Conservation (phyloP, 30 jellyfish, hydroid and myxozoan species). For the Aurelia coerulea region DNA sequence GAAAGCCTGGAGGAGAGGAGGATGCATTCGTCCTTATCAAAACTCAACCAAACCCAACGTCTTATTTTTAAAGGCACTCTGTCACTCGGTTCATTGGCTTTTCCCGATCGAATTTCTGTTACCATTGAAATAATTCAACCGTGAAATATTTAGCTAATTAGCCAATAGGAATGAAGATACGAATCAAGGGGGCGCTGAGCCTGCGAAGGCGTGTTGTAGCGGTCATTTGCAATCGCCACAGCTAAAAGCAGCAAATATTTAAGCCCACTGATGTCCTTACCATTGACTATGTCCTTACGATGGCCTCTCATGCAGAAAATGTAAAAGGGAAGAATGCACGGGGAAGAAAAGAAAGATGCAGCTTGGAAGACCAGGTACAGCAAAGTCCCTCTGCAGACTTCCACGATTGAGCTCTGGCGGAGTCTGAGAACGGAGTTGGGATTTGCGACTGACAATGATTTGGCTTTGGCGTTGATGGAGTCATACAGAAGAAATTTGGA, state of each 20-base stretch:
- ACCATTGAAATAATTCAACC: not conserved
- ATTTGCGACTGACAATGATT: not conserved
- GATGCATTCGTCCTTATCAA: too few relatives aligned
- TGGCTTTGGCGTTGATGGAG: conserved; percentile 4
- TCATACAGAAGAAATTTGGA: not conserved
- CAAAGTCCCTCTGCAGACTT: not conserved
- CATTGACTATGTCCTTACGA: not conserved
- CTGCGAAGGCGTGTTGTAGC: conserved; percentile 5
- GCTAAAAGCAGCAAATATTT: not conserved
- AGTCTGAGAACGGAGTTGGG: not conserved
- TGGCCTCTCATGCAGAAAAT: not conserved
- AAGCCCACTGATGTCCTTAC: too few relatives aligned
- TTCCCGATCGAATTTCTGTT: not conserved
- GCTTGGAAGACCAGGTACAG: conserved; percentile 1
- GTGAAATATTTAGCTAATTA: not conserved
- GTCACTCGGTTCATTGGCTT: not conserved
- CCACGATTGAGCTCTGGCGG: not conserved
- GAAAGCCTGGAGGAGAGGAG: too few relatives aligned
- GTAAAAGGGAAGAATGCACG: not conserved
- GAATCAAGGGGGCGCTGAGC: not conserved
- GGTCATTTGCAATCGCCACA: not conserved
- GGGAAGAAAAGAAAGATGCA: not conserved
- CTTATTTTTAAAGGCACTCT: conserved; percentile 3
- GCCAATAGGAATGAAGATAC: not conserved
- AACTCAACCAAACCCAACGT: too few relatives aligned